Evolutionary conservation across 2,113 vertebrate genomes (phyloP).

Genomic region (Tragelaphus strepsiceros): DNA sequence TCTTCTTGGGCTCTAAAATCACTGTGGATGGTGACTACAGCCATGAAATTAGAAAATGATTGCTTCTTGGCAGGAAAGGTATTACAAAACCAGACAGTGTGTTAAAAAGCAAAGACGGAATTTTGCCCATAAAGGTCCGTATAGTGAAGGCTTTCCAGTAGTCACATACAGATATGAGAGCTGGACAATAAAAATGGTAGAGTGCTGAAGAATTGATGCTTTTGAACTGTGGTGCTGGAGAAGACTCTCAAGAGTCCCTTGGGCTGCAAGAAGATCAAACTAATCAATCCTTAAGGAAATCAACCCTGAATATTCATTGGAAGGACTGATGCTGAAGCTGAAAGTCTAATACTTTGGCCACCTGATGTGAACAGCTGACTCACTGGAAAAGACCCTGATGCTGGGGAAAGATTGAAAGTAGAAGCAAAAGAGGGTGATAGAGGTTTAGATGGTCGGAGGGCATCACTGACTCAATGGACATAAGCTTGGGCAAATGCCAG

Average conservation of each 20-base stretch:
- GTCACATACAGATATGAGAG: not conserved
- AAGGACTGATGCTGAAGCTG: not conserved
- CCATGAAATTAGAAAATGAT: not conserved
- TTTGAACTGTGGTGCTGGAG: not conserved
- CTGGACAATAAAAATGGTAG: not conserved
- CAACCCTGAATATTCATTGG: not conserved
- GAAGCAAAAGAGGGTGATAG: not conserved
- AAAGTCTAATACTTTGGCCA: not conserved
- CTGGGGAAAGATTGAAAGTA: not conserved
- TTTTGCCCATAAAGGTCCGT: not conserved
- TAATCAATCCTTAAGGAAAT: not conserved
- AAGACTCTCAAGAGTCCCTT: not conserved
- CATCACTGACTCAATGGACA: not conserved
- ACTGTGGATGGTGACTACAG: not conserved
- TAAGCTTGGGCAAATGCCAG: not conserved
- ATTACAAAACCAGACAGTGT: not conserved
- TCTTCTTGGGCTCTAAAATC: not conserved
- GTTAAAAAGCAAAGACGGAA: not conserved
- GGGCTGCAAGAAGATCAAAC: not conserved
- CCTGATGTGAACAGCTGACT: not conserved
- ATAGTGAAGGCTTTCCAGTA: not conserved
- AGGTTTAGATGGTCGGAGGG: not conserved
- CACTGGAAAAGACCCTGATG: not conserved
- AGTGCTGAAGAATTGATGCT: not conserved
- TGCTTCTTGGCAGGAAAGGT: not conserved